These are phyloP conservation scores for Hyppa rectilinea DNA, from an alignment of 2,888 invertebrate species.

Conservation along the genomic window DNA sequence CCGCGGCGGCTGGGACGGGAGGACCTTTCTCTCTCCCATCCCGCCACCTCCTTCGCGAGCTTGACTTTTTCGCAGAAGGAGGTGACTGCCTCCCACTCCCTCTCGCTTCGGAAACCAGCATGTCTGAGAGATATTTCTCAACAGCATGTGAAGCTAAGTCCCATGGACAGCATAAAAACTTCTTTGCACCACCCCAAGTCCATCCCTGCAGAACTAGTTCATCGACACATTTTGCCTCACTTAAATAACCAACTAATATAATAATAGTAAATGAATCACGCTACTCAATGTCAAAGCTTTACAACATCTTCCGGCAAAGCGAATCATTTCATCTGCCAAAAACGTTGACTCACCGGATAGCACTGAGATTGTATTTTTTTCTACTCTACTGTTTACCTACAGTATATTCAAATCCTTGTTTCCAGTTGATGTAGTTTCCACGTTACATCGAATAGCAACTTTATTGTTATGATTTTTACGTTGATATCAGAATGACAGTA, in stretches of 20 bases:
- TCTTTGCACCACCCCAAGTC: not conserved
- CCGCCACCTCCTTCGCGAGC: too few species aligned
- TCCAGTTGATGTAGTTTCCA: not conserved
- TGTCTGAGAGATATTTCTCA: too few species aligned
- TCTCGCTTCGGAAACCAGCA: too few species aligned
- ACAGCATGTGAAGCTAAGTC: too few species aligned
- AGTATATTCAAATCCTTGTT: slow-evolving; percentile 20
- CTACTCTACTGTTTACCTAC: slow-evolving; percentile 24
- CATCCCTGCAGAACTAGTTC: slow-evolving; percentile 46
- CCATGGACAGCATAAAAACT: too few species aligned
- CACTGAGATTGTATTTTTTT: slow-evolving; percentile 32
- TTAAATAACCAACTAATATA: slow-evolving; percentile 47
- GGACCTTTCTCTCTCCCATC: too few species aligned
- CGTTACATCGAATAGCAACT: not conserved
- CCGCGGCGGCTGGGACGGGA: too few species aligned
- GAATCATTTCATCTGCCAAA: slow-evolving; percentile 60
- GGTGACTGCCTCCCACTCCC: too few species aligned
- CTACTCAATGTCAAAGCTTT: slow-evolving; percentile 60
- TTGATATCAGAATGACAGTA: not conserved
- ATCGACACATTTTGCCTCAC: slow-evolving; percentile 50
- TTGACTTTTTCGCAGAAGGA: too few species aligned
- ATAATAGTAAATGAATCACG: slow-evolving; percentile 63
- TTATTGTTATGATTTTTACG: not conserved
- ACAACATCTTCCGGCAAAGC: slow-evolving; percentile 45
- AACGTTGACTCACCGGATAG: slow-evolving; percentile 54